A percentile compares a stretch with the other conserved stretches of the same genome.
These are phyloP conservation scores for Zapus hudsonius DNA, from an alignment of 2,113 vertebrate genomes.

Conservation along the genomic window DNA sequence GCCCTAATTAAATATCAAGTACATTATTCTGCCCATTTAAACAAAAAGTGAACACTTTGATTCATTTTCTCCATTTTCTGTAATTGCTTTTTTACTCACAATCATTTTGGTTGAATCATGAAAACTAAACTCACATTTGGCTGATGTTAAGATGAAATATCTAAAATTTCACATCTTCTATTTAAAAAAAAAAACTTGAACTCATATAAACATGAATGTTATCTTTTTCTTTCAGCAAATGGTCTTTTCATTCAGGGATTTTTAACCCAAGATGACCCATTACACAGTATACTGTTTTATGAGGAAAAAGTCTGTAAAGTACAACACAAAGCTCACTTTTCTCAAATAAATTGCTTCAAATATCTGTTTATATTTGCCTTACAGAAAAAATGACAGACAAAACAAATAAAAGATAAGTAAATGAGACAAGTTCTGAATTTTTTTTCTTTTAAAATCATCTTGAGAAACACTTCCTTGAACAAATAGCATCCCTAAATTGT, in stretches of 20 bases:
- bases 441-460: not conserved
- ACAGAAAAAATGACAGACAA: not conserved
- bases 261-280: not conserved
- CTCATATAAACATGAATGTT: not conserved
- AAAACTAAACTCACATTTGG: not conserved
- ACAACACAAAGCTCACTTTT: not conserved
- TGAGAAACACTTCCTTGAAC: not conserved
- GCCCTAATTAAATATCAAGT: not conserved
- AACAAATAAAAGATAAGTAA: not conserved
- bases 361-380: not conserved
- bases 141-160: not conserved
- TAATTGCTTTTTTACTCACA: not conserved
- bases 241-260: not conserved
- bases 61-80: not conserved
- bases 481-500: not conserved
- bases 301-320: not conserved
- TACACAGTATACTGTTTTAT: not conserved
- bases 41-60: not conserved
- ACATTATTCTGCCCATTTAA: not conserved
- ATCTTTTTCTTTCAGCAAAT: slow-evolving; percentile 27
- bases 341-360: not conserved
- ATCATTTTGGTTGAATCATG: not conserved
- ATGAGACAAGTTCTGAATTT: no score
- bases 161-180: not conserved
- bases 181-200: slow-evolving; percentile 30